Evolutionary conservation across 2,113 vertebrate species (phyloP), one percentile per base, ranked within the genome.

Genomic region (Zapus hudsonius): DNA sequence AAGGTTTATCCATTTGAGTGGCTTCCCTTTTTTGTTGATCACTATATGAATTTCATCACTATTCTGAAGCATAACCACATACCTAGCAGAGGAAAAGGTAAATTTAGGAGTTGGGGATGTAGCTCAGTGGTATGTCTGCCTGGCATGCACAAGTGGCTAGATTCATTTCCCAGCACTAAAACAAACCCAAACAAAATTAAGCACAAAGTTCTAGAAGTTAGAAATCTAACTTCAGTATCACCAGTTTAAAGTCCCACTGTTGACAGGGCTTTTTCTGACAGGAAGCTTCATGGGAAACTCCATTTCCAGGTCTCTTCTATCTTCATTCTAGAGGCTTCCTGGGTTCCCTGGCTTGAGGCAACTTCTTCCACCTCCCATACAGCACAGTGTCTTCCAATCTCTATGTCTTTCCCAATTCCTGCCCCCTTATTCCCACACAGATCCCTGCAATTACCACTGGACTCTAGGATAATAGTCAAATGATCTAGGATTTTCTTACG

Each of bases 321-420:
- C 15, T n/a, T n/a, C n/a, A n/a, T 4, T 36, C 66, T 1, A 7
- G 11, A 29, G 73, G 19, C 40, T 5, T 2, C 7, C 38, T 23
- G 3, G 22, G 1, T 19, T 1, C 44, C 12, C 22, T 4, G 3
- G 29, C n/a, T 36, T 7, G 0, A 1, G 36, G 38, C 4, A 8
- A 29, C 80, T 25, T 33, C 55, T 33, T 63, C 40, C 2, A 4
- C 33, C n/a, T 2, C 29, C 82, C 13, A 0, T 16, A 22, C 31
- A 31, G 3, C 1, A 2, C 15, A 10, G 20, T 31, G 0, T 47
- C 70, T 59, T 42, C 2, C 20, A 16, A 2, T 31, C 57, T 20
- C 63, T 52, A 25, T 31, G 47, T 9, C 29, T 61, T 19, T 69
- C 73, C 36, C 2, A 9, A n/a, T 17, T 61, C 16, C 15, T 16